A percentile compares a stretch with the other conserved stretches of the same genome.
phyloP scores from a whole-genome alignment of 1,140 invertebrate species.

The Thereuonema tuberculata region DNA sequence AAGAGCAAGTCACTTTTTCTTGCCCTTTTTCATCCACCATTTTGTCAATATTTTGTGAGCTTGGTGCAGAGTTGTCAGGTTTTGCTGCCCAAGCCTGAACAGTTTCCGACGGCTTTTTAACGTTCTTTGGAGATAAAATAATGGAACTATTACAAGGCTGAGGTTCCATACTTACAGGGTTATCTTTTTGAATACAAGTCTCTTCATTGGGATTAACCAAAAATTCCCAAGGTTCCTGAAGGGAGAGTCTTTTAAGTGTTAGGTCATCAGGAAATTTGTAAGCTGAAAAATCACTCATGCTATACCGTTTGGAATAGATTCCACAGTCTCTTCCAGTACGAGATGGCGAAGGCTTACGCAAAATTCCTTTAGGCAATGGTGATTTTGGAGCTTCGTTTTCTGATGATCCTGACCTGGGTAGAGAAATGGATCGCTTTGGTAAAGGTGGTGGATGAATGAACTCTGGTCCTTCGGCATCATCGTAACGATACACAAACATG shows the following conservation, averaged over 20 bases:
- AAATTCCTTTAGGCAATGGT: conserved; percentile 52
- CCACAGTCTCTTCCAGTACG: background rate
- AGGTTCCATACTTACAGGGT: background rate
- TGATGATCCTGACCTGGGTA: conserved; percentile 30
- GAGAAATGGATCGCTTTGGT: conserved; percentile 47
- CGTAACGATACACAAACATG: conserved; percentile 58
- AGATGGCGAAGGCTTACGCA: conserved; percentile 28
- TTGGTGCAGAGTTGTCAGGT: too few relatives aligned
- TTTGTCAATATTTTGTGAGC: too few relatives aligned
- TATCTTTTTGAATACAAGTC: background rate
- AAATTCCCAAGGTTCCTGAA: too few relatives aligned
- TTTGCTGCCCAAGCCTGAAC: too few relatives aligned
- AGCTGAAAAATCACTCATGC: background rate
- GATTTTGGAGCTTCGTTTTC: conserved; percentile 43
- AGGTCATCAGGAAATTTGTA: background rate
- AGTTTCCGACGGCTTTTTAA: background rate
- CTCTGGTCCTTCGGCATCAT: conserved; percentile 63
- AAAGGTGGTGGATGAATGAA: conserved; percentile 39
- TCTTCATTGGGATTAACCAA: background rate
- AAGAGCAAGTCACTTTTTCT: too few relatives aligned
- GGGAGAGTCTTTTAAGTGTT: background rate
- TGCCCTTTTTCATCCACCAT: too few relatives aligned
- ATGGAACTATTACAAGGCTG: conserved; percentile 3
- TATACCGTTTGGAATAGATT: background rate
- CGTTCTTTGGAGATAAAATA: background rate